Evolutionary conservation across 2,113 vertebrate species (phyloP), one percentile per base, ranked within the genome.

Genomic region (Artemisiospiza belli): DNA sequence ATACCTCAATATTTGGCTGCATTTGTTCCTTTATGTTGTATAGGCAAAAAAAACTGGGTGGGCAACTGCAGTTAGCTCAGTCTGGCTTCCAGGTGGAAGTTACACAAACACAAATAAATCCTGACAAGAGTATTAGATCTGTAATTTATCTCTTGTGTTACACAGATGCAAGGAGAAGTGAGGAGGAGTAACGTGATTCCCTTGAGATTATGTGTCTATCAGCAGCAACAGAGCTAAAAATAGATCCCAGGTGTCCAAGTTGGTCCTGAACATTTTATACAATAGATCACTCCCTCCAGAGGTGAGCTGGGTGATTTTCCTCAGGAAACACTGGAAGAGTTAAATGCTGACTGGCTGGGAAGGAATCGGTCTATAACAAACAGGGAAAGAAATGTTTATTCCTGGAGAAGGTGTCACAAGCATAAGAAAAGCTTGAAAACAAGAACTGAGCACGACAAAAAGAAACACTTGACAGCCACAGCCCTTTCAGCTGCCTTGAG

Each of bases 401-500:
- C 82, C 69, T 72, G 69, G 59, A 83, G 77, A 87, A 80, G 30
- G 37, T 77, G 41, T 90, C 72, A 76, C 46, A 58, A 52, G 76
- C 30, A 9, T 79, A 90, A 92, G 52, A 63, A 89, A 80, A 87
- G 28, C 88, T 90, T 54, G 54, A 81, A 84, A 75, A 83, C n/a
- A 61, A 72, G 76, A 78, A 57, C 0, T 83, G 83, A 88, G 51
- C 44, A 24, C 1, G 12, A 66, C 64, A 37, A 87, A 75, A 92
- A 95, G 89, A 85, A 95, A 35, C 21, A 19, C 47, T 83, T 90
- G 85, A 85, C 75, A 94, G 63, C 43, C 51, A 89, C 30, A 57
- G 61, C 43, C 52, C 61, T 90, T 85, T 87, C 51, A 68, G 77
- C 70, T 74, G 55, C 27, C 82, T 94, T 62, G 67, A 86, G 59